Conservation (phyloP, 2,797 vertebrate species). For the Thamnophis elegans region DNA sequence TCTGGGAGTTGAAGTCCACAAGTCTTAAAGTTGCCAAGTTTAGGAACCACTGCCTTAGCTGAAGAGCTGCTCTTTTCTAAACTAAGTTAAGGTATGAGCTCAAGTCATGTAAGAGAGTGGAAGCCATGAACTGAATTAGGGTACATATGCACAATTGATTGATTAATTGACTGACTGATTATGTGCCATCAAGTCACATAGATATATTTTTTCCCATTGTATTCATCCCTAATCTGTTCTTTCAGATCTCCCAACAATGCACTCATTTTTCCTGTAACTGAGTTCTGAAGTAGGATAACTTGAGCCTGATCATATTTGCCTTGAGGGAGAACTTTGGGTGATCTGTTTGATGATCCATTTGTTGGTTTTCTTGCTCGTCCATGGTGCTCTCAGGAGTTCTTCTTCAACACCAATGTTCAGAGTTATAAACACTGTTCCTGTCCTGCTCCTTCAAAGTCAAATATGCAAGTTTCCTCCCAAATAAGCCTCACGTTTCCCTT, state of each 20-base stretch:
- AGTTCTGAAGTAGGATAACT: neutral
- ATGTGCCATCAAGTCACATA: neutral
- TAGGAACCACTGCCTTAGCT: too few relatives aligned
- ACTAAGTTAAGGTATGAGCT: neutral
- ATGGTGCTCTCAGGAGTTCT: neutral
- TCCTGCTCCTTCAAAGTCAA: neutral
- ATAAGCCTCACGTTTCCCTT: neutral
- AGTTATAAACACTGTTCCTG: neutral
- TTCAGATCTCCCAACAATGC: neutral
- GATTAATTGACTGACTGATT: neutral
- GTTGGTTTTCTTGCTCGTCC: neutral
- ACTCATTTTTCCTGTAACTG: neutral
- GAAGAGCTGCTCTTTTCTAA: neutral
- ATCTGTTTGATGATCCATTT: neutral
- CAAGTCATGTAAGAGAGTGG: neutral
- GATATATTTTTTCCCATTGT: neutral
- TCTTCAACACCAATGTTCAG: neutral
- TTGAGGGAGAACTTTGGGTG: neutral
- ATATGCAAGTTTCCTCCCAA: neutral
- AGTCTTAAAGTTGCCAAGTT: too few relatives aligned
- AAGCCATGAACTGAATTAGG: neutral
- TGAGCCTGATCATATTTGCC: neutral
- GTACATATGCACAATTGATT: neutral
- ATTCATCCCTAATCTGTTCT: neutral
- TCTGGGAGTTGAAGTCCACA: too few relatives aligned